Evolutionary conservation across 2,888 invertebrate species (phyloP).

Genomic region (Plebejus argus): DNA sequence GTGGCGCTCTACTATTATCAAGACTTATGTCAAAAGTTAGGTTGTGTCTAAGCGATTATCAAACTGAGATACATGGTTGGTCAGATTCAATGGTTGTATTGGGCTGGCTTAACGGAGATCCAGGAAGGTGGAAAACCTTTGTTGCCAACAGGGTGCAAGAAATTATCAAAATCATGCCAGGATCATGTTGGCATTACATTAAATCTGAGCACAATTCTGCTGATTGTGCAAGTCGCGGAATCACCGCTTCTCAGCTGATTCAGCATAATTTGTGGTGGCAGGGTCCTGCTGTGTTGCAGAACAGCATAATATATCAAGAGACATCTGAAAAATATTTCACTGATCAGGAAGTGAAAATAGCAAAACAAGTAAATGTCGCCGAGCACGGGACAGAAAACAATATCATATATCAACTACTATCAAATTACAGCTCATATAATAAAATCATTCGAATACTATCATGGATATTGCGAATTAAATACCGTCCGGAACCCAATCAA

Average conservation of each 20-base stretch:
- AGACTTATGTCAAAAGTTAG: too few species aligned
- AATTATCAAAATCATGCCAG: background rate
- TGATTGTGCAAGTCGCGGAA: background rate
- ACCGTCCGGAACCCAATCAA: too few species aligned
- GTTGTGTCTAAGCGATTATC: too few species aligned
- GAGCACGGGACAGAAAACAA: constrained; percentile 1
- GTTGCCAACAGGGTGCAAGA: background rate
- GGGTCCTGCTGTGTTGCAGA: too few species aligned
- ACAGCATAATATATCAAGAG: too few species aligned
- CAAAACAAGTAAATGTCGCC: background rate
- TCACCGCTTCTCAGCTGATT: background rate
- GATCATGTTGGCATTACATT: background rate
- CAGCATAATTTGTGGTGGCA: background rate
- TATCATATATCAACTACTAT: background rate
- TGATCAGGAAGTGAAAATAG: background rate
- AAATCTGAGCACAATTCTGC: background rate
- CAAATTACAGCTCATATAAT: background rate
- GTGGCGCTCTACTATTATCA: too few species aligned
- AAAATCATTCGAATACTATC: background rate
- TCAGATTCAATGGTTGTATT: too few species aligned
- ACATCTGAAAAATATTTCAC: too few species aligned
- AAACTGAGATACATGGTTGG: too few species aligned
- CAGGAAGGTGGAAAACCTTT: too few species aligned
- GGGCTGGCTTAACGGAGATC: too few species aligned
- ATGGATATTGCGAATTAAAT: too few species aligned